Base-by-base conservation (phyloP, 2,888 invertebrate species). In the Pristionchus arcanus region DNA sequence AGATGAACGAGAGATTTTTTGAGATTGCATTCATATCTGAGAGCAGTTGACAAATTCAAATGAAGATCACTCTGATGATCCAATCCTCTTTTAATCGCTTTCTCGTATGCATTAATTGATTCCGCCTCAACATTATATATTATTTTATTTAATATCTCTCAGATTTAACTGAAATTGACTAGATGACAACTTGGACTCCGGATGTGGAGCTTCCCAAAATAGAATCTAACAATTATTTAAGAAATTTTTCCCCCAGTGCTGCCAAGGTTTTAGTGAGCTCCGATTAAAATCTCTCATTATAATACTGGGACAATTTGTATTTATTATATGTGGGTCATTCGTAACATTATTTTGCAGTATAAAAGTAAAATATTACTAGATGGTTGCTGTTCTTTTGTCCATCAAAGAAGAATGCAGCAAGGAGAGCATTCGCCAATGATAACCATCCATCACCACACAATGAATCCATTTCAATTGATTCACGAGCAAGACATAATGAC, bases 21-120 rank as follows among this genome's bases (percentile, higher is more conserved):
- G n/a, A 88, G 31, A 68, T 71, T 28, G 34, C 88, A 88, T 49
- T 28, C 13, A 74, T 88, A 88, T 74, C 74, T 71, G 13, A 88
- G 74, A 42, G 71, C 88, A 34, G 88, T 88, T 5, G 88, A 55
- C 28, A 68, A n/a, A 74, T 88, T 88, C 28, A 88, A 28, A 55
- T 88, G 74, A 16, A 88, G 88, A 31, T 88, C 88, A 53, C 53
- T 53, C n/a, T 87, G 28, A 49, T 49, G 42, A 19, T 19, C 49
- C n/a, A 55, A 13, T 53, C 88, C 88, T 31, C 21, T 31, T 28
- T 9, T 19, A 2, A 88, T 42, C 15, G 88, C 71, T 31, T 42
- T 88, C 71, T 74, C 28, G 53, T 88, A 88, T 25, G n/a, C 19
- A 16, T 5, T 15, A 34, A 88, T 49, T 28, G 71, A 68, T 53